Evolutionary conservation across 2,113 vertebrate species (phyloP).

Genomic region (Xyrauchen texanus): DNA sequence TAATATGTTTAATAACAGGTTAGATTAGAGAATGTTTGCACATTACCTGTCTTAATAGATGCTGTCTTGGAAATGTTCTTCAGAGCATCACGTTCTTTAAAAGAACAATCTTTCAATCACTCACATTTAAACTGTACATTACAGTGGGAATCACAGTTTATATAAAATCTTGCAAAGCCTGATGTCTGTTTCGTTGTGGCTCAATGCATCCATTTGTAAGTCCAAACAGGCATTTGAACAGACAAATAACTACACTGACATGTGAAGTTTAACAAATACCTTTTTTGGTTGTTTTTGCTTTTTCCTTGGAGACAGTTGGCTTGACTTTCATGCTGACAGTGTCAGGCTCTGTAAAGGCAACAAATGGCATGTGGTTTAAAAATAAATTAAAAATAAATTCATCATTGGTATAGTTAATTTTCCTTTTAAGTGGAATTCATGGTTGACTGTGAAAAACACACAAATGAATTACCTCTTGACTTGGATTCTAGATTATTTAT

Average conservation of each 20-base stretch:
- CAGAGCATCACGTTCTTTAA: neutral
- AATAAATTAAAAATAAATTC: no score
- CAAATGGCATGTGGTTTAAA: no score
- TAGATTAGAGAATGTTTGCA: neutral
- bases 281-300: neutral
- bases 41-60: slow-evolving; percentile 34
- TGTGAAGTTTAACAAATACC: slow-evolving; percentile 25
- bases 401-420: no score
- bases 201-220: neutral
- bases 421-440: no score
- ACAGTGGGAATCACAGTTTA: neutral
- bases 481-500: no score
- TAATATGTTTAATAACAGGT: no score
- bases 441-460: no score
- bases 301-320: slow-evolving; percentile 33
- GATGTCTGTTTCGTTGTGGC: neutral
- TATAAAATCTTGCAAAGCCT: neutral
- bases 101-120: neutral
- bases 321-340: slow-evolving; percentile 44
- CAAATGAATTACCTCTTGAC: no score
- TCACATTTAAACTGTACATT: neutral
- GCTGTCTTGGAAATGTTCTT: slow-evolving; percentile 8
- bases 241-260: neutral
- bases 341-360: slow-evolving; percentile 52
- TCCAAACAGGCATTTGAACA: neutral